These are phyloP conservation scores for Mustela lutreola DNA, from an alignment of 2,113 vertebrate species.

Conservation along the genomic window DNA sequence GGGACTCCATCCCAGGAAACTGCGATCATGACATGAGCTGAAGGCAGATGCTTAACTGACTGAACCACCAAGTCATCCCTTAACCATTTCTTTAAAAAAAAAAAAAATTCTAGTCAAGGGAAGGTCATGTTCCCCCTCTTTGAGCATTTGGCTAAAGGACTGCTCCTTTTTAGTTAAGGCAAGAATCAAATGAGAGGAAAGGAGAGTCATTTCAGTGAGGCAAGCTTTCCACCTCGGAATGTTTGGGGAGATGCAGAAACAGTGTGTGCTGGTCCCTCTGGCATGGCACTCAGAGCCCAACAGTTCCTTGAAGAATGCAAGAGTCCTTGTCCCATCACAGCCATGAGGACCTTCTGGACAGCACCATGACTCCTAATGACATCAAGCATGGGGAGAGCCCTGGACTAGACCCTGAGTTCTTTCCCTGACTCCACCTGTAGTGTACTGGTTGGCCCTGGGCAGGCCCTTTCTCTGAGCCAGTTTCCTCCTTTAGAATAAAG, in stretches of 20 bases:
- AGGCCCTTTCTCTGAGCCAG: not conserved
- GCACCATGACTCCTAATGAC: rapidly evolving
- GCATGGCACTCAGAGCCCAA: rapidly evolving
- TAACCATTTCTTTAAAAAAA: not conserved
- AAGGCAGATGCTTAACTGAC: not conserved
- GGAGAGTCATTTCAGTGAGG: not conserved
- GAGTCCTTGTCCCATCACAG: not conserved
- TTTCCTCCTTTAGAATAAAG: not conserved
- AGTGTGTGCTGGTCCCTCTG: too few species aligned
- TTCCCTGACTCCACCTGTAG: not conserved
- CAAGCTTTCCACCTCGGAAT: not conserved
- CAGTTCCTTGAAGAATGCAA: not conserved
- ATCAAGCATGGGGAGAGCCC: not conserved
- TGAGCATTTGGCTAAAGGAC: not conserved
- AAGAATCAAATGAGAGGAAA: not conserved
- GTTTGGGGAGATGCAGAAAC: not conserved
- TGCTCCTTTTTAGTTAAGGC: not conserved
- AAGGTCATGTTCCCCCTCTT: not conserved
- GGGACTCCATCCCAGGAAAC: not conserved
- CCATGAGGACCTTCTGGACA: rapidly evolving
- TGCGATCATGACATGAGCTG: not conserved
- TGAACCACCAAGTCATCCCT: not conserved
- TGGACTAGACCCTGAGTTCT: not conserved
- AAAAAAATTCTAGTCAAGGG: not conserved
- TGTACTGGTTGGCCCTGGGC: not conserved